Base-by-base conservation (phyloP, 2,888 invertebrate genomes). In the Ectropis crepuscularia region DNA sequence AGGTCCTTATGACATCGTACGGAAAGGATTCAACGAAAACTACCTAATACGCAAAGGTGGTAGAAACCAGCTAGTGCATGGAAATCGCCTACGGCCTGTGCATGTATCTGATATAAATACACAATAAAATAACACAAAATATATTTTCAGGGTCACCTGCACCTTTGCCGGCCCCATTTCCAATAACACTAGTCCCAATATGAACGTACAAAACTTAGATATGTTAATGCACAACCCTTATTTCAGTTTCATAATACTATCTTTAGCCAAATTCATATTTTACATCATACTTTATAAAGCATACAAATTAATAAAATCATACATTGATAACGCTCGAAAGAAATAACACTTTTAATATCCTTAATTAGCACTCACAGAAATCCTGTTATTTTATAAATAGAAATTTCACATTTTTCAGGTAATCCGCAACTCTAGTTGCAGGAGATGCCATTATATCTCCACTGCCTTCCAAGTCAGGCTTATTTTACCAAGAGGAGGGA, bases 1-100 rank as follows among this genome's bases (percentile, higher is more conserved):
- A n/a, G 75, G 77, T 6, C 77, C 76, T 0, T 77, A 69, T 53
- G 65, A 70, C 46, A 46, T 78, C 6, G 54, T 72, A 8, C 54
- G 76, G 10, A 59, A 74, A 45, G 78, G 78, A 1, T 77, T 76
- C 41, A 75, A 75, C 43, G 67, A 75, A 62, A 78, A 74, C 42
- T 74, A 75, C 38, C 0, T 73, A 0, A 74, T 75, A 6, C 47
- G 43, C 8, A 74, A 72, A 62, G 41, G 65, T 0, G 66, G 63
- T 5, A 61, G 57, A 50, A 71, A 71, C 49, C 58, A 68, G 55
- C 16, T 71, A 10, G 73, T 75, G 2, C 76, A 76, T 53, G 75
- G 73, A 6, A 73, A 75, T 54, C 45, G 73, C 5, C 62, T 74
- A 5, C 42, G 73, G 46, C 73, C 73, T 4, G 63, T 50, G 16